Evolutionary conservation across 2,113 vertebrate genomes (phyloP).

Genomic region (Cinclus cinclus): DNA sequence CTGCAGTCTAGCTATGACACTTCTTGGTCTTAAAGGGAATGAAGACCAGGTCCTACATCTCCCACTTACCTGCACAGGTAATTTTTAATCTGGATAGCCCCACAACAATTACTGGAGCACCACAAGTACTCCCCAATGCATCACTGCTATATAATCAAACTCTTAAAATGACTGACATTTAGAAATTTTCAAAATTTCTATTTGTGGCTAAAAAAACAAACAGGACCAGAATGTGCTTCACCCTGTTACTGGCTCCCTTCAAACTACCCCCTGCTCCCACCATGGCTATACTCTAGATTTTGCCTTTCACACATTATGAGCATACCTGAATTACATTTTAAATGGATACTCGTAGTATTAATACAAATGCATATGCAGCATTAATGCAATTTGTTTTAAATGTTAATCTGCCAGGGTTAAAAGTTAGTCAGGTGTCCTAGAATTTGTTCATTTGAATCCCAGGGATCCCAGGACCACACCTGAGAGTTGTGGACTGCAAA

Average conservation of each 20-base stretch:
- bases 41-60: neutral
- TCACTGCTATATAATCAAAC: neutral
- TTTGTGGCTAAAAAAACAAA: neutral
- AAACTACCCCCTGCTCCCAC: neutral
- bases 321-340: neutral
- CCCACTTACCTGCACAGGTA: neutral
- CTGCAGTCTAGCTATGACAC: neutral
- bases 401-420: neutral
- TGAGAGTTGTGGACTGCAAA: accelerated
- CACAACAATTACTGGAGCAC: neutral
- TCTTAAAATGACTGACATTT: neutral
- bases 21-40: neutral
- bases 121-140: neutral
- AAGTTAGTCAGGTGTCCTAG: neutral
- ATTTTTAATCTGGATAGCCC: neutral
- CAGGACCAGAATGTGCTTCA: neutral
- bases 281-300: neutral
- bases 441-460: neutral
- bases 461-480: neutral
- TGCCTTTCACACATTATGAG: neutral
- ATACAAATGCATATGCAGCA: neutral
- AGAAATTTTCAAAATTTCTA: neutral
- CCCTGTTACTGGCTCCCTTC: neutral
- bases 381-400: neutral
- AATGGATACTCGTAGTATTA: neutral